Conservation (phyloP, 2,113 vertebrate species). For the Brachyhypopomus gauderio region DNA sequence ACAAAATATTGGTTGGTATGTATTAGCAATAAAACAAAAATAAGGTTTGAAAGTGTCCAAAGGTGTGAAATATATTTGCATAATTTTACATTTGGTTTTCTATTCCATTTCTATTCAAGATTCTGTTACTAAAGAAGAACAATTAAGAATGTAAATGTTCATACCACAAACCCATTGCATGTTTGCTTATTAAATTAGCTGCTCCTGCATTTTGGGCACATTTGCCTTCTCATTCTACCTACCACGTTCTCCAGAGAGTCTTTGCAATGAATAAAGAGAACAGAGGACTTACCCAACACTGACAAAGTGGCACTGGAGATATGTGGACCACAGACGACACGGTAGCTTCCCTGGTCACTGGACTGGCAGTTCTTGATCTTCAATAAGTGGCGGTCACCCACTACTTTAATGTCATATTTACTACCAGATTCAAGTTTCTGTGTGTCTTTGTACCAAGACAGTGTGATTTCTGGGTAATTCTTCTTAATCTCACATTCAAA, state of each 20-base stretch:
- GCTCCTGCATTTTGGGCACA: not conserved
- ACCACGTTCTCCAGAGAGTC: slow-evolving; percentile 14
- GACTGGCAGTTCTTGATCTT: slow-evolving; percentile 84
- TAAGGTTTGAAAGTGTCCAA: slow-evolving; percentile 56
- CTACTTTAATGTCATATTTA: slow-evolving; percentile 86
- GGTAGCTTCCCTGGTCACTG: slow-evolving; percentile 91
- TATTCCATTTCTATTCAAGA: not conserved
- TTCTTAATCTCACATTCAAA: slow-evolving; percentile 93
- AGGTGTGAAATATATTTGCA: not conserved
- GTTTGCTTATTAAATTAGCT: not conserved
- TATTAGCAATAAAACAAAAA: slow-evolving; percentile 26
- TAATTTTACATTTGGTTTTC: slow-evolving; percentile 28
- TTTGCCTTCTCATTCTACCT: slow-evolving; percentile 69
- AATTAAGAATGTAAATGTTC: not conserved
- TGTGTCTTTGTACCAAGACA: slow-evolving; percentile 97
- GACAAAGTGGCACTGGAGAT: slow-evolving; percentile 92
- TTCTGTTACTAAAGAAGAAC: not conserved
- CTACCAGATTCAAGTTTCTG: slow-evolving; percentile 85
- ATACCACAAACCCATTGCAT: not conserved
- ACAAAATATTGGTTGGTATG: slow-evolving; percentile 17
- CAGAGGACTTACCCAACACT: slow-evolving; percentile 82
- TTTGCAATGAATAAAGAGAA: not conserved
- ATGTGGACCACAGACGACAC: slow-evolving; percentile 93
- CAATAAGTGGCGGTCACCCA: slow-evolving; percentile 83
- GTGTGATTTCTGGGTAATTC: slow-evolving; percentile 95